Conservation (phyloP, 2,113 vertebrate species). For the Panthera tigris region DNA sequence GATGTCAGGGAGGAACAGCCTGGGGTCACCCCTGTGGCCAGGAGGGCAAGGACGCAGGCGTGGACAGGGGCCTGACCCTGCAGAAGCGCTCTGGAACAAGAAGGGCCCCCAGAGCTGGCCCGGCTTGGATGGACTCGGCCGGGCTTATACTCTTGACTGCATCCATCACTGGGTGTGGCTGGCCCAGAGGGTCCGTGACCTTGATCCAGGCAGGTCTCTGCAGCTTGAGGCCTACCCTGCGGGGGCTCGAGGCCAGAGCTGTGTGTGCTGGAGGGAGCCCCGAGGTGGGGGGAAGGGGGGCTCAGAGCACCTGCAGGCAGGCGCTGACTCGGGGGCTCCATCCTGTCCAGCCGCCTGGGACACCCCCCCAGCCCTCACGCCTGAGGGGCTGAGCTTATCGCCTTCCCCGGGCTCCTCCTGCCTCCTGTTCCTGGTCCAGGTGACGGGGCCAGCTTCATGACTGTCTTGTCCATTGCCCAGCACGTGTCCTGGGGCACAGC, state of each 20-base stretch:
- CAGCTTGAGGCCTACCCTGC: background rate
- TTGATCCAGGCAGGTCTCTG: background rate
- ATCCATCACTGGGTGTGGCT: no score
- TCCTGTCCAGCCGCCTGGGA: background rate
- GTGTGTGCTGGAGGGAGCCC: background rate
- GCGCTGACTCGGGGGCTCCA: rapidly evolving
- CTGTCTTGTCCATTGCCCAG: background rate
- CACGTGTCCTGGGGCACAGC: background rate
- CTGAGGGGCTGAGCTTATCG: background rate
- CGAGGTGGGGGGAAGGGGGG: rapidly evolving
- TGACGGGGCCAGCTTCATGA: rapidly evolving
- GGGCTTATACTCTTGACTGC: rapidly evolving
- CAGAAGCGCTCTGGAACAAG: rapidly evolving
- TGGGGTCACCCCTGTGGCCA: rapidly evolving
- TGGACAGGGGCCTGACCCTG: background rate
- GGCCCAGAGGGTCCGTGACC: rapidly evolving
- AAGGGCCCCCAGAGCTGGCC: background rate
- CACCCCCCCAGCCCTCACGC: rapidly evolving
- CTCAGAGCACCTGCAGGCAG: rapidly evolving
- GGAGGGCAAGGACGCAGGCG: background rate
- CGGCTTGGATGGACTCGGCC: rapidly evolving
- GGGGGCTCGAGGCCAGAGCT: no score
- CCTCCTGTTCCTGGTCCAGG: background rate
- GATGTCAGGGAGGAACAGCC: rapidly evolving
- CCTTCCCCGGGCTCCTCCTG: background rate